Conservation (phyloP, 2,797 vertebrate species). For the Molossus alvarezi region DNA sequence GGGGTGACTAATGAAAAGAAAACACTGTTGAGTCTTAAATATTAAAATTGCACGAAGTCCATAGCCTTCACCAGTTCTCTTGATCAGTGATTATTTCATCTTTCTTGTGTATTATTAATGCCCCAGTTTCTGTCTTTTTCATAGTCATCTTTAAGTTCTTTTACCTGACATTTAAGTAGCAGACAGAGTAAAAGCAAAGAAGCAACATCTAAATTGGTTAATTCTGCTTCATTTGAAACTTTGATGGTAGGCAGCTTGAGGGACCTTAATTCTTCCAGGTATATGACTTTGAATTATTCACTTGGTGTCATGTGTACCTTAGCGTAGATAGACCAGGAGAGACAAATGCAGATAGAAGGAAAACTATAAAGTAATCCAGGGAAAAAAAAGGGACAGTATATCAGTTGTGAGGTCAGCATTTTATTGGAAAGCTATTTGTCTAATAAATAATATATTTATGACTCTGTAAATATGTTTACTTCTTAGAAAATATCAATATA, state of each 20-base stretch:
- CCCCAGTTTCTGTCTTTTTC: neutral
- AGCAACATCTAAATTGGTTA: neutral
- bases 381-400: slow-evolving; percentile 13
- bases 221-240: neutral
- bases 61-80: neutral
- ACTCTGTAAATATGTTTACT: neutral
- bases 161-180: neutral
- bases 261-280: neutral
- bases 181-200: slow-evolving; percentile 5
- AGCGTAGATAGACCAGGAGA: neutral
- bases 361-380: neutral
- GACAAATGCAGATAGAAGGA: slow-evolving; percentile 27
- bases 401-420: neutral
- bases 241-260: neutral
- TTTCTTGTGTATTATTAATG: neutral
- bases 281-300: slow-evolving; percentile 12
- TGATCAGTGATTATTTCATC: slow-evolving; percentile 46
- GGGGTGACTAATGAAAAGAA: neutral
- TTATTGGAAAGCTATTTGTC: slow-evolving; percentile 31
- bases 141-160: neutral
- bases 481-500: neutral
- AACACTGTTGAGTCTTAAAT: slow-evolving; percentile 11
- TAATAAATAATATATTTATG: slow-evolving; percentile 15
- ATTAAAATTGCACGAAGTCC: slow-evolving; percentile 12
- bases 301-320: neutral